Base-by-base conservation (phyloP, 2,888 invertebrate genomes). In the Spicauda simplicius region DNA sequence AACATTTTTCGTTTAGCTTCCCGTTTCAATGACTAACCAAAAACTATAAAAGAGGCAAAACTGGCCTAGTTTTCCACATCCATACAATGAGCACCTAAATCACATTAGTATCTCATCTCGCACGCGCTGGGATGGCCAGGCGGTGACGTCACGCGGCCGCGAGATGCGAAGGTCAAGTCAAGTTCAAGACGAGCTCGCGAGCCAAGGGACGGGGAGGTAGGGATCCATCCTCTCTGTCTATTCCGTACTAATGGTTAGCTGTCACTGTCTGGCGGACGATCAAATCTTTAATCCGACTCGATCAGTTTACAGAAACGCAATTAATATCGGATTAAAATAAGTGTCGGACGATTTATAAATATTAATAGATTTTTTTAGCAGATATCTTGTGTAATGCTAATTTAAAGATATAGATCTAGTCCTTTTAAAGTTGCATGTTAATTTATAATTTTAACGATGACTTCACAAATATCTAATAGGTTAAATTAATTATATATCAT, bases 131-230 rank as follows among this genome's bases (percentile, higher is more conserved):
- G 54, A 33, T 33, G 50, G 30, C 33, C 20, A 45, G 57, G 16
- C 16, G 37, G 33, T 58, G 55, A 50, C 59, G 50, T 45, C 63
- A 52, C 53, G 12, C 41, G 50, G 61, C 57, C 41, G 33, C 57
- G 52, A 58, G 57, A 52, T 30, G 64, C 53, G 48, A 41, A 59
- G 59, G 59, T 58, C 54, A 50, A 30, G 66, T 60, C 60, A 55
- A 72, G 76, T 55, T 55, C 48, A 54, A 55, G 37, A 6, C 54
- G 30, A 54, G 64, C 33, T 33, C 33, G 62, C 56, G 25, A 52
- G 45, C 58, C 69, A 68, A 67, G 69, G 57, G 52, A 55, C 53
- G 20, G 20, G 14, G 37, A 55, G 53, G 41, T 41, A 54, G 18
- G 18, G 14, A 50, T 18, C 18, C 50, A 18, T 18, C 8, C 16